Evolutionary conservation across 1,140 invertebrate species (phyloP), one percentile per base, ranked within the genome.

Genomic region (Forficula auricularia): DNA sequence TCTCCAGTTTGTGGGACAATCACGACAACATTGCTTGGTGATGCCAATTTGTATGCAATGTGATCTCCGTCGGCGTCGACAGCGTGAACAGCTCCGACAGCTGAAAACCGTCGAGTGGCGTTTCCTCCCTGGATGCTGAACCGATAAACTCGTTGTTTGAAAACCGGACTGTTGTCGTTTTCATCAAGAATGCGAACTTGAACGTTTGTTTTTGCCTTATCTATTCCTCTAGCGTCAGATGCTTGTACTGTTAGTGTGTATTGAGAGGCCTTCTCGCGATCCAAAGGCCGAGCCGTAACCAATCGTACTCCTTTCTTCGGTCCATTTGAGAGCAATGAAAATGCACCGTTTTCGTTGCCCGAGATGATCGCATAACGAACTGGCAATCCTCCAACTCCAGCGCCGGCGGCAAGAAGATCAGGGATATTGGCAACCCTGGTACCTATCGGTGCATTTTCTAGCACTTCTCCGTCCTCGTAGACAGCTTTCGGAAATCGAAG

Each of bases 1-100:
- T 90, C 82, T 1, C 88, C 88, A 1, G 87, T 91, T 64, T 91
- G 87, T 0, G 88, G 88, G 1, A 91, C 82, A 44, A 92, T 78
- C 7, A 90, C 80, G 8, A 85, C 72, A 19, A 80, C 59, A 50
- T 83, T 82, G 38, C 73, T 85, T 1, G 79, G 76, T 1, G 75
- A 73, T n/a, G 73, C 67, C 12, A 90, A 60, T 42, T 77, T 75
- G 57, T 89, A 94, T 9, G 83, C 78, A 3, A 91, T 71, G 46
- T 76, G 76, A 62, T 92, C 87, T 4, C 82, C 84, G 56, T 92
- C 88, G 0, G 74, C 80, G 59, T 92, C 88, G 20, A 67, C 72
- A 1, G 87, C 87, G 38, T 71, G 66, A 1, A 92, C 84, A 51
- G 72, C 76, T 0, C 86, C 87, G 37, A 92, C 70, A 2, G 75